Evolutionary conservation across 2,888 invertebrate species (phyloP).

Genomic region (Cheilosia soror): DNA sequence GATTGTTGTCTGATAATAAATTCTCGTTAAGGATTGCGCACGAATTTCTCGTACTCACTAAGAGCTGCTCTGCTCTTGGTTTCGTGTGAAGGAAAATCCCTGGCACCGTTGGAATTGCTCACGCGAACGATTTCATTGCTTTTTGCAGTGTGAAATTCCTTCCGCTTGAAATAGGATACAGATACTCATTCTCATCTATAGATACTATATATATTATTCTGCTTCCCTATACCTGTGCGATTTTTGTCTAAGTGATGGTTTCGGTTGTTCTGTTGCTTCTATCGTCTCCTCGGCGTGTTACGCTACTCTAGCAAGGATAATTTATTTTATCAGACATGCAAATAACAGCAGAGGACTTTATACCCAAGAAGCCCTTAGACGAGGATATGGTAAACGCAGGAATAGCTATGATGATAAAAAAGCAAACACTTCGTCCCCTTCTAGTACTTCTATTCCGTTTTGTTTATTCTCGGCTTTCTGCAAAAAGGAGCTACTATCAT

Average conservation of each 20-base stretch:
- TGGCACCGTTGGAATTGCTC: slow-evolving; percentile 71
- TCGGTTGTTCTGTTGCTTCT: slow-evolving; percentile 39
- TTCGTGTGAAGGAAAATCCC: slow-evolving; percentile 62
- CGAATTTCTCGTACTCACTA: slow-evolving; percentile 55
- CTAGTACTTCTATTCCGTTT: background rate
- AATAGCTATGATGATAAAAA: slow-evolving; percentile 41
- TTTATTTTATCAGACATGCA: slow-evolving; percentile 75
- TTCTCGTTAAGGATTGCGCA: slow-evolving; percentile 74
- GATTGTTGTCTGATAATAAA: slow-evolving; percentile 79
- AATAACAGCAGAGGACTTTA: slow-evolving; percentile 60
- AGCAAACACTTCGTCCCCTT: slow-evolving; percentile 27
- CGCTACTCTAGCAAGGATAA: slow-evolving; percentile 63
- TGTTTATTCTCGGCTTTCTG: slow-evolving; percentile 11
- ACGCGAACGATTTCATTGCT: slow-evolving; percentile 72
- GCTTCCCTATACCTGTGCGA: slow-evolving; percentile 49
- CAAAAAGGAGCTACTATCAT: slow-evolving; percentile 32
- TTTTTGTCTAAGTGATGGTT: slow-evolving; percentile 62
- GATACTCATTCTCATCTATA: slow-evolving; percentile 59
- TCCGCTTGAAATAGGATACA: slow-evolving; percentile 72
- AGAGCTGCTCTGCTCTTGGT: slow-evolving; percentile 24
- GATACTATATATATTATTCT: slow-evolving; percentile 31
- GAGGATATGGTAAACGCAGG: slow-evolving; percentile 37
- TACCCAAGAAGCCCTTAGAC: slow-evolving; percentile 42
- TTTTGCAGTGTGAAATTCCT: slow-evolving; percentile 73
- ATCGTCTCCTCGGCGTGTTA: slow-evolving; percentile 39